Evolutionary conservation across 2,888 invertebrate genomes (phyloP), one percentile per base, ranked within the genome.

Genomic region (Serrognathus titanus): DNA sequence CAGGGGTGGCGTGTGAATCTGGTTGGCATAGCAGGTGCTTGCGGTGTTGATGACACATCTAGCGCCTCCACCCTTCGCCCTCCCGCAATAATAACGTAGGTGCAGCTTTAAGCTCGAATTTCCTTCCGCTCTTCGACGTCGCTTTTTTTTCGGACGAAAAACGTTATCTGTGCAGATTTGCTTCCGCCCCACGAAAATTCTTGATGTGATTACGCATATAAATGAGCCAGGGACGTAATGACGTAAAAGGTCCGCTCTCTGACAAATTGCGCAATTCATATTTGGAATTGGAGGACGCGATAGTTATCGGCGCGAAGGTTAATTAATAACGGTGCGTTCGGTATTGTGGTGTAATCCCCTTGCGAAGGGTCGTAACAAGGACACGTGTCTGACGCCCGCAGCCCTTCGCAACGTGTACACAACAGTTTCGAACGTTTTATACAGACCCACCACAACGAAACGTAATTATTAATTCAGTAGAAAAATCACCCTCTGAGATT

Each of bases 221-320:
- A 31, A 31, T 31, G 24, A 31, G 24, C 24, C 24, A 5, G 24
- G 6, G 24, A 31, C 6, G 24, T 31, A 31, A 31, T 31, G 24
- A 31, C 24, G 24, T 6, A 31, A 31, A 31, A 31, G 24, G 24
- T 31, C 24, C 24, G 24, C 6, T 1, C 24, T 31, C 13, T 43
- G 43, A 43, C 43, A 43, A 43, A 43, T 43, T 43, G n/a, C 20
- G 43, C 12, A 16, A 43, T 43, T 9, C 16, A 20, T 11, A 43
- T 43, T 16, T 43, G 10, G 43, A 43, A 43, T 43, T 43, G 43
- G 43, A 13, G 16, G 43, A 69, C 63, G 56, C 60, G 67, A 70
- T 69, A 66, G 66, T 68, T 69, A 69, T 70, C 69, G 63, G 68
- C 60, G 67, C 64, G 63, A 69, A 72, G 71, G 70, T 72, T 71